Evolutionary conservation across 1,140 invertebrate genomes (phyloP).

Genomic region (Eriocheir sinensis): DNA sequence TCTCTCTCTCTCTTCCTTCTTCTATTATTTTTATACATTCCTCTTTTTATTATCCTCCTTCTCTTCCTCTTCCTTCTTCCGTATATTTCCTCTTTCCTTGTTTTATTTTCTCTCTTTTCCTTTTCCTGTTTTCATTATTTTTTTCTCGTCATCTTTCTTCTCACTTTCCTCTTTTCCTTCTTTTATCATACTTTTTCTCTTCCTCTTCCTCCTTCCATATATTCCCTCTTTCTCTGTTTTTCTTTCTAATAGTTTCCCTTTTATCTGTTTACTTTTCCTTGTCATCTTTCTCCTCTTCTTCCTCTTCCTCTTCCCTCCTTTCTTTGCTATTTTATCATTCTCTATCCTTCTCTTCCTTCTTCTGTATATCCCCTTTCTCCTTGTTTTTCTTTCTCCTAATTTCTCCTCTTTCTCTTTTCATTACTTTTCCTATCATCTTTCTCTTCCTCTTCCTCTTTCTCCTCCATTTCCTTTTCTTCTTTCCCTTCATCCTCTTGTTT

Average conservation of each 20-base stretch:
- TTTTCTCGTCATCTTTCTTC: background rate
- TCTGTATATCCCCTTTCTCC: background rate
- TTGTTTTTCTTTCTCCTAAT: too few relatives aligned
- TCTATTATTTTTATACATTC: background rate
- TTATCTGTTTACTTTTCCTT: background rate
- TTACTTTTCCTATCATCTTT: background rate
- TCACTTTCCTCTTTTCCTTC: too few relatives aligned
- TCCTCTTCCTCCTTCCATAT: too few relatives aligned
- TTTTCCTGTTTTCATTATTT: background rate
- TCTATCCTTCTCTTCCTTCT: background rate
- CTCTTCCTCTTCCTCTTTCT: background rate
- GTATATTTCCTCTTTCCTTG: too few relatives aligned
- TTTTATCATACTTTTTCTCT: too few relatives aligned
- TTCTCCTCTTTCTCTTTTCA: background rate
- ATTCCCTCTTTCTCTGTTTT: too few relatives aligned
- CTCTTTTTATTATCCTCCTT: background rate
- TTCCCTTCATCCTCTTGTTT: background rate
- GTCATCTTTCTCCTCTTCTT: too few relatives aligned
- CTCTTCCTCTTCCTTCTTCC: background rate
- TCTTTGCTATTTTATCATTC: background rate
- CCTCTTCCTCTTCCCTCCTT: background rate
- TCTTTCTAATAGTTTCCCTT: background rate
- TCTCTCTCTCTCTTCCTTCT: background rate
- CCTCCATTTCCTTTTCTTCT: background rate
- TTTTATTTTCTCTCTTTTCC: background rate